Conservation (phyloP, 2,113 vertebrate species). For the Lanius ludovicianus region DNA sequence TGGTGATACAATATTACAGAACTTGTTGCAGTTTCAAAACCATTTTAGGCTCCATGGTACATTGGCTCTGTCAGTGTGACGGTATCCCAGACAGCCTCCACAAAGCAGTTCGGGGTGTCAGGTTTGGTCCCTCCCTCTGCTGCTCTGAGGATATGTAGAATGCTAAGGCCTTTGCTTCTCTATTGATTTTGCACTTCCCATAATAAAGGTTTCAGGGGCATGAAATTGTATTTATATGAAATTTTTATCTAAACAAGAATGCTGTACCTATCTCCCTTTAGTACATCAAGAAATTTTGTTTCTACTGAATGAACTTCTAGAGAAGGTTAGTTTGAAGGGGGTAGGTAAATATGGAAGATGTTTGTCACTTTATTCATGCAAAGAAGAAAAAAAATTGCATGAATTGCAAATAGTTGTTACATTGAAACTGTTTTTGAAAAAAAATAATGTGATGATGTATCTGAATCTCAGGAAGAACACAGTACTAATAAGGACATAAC, state of each 20-base stretch:
- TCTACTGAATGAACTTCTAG: not conserved
- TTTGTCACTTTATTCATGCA: not conserved
- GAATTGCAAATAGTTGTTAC: not conserved
- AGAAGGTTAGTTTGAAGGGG: not conserved
- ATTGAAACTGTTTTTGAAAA: not conserved
- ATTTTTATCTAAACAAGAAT: not conserved
- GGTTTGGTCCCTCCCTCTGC: not conserved
- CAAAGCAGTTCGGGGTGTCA: not conserved
- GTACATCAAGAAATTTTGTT: not conserved
- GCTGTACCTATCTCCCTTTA: not conserved
- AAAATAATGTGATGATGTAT: not conserved
- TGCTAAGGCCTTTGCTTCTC: not conserved
- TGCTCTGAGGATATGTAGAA: not conserved
- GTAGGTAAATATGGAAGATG: not conserved
- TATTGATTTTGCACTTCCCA: not conserved
- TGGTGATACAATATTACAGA: not conserved
- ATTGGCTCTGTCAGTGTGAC: fast-evolving
- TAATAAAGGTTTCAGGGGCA: not conserved
- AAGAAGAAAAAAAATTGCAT: not conserved
- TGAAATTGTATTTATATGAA: not conserved
- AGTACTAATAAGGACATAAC: not conserved
- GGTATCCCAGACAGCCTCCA: not conserved
- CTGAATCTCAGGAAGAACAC: not conserved
- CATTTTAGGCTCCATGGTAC: fast-evolving
- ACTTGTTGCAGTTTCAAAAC: not conserved